Evolutionary conservation across 2,888 invertebrate genomes (phyloP).

Genomic region (Lacanobia oleracea): DNA sequence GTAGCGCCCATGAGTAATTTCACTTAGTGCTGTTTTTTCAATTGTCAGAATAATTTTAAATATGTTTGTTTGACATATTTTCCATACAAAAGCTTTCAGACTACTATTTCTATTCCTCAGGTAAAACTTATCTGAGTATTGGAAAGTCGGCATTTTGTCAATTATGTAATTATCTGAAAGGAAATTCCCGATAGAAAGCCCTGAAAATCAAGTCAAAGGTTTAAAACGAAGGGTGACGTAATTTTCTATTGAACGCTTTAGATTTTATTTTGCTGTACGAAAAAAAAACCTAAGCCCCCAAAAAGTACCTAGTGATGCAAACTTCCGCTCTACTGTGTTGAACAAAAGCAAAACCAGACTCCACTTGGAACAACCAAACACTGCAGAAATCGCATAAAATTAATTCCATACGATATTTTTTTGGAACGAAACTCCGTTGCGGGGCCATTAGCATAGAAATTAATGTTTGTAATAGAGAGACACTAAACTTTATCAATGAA

Average conservation of each 20-base stretch:
- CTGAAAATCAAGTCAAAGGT: background rate
- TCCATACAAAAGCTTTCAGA: too few species aligned
- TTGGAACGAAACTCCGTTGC: conserved; percentile 28
- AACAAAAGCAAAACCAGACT: conserved; percentile 1
- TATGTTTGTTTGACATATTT: too few species aligned
- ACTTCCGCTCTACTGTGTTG: background rate
- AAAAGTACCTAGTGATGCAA: accelerated
- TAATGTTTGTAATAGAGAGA: conserved; percentile 52
- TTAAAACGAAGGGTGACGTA: background rate
- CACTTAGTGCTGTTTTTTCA: too few species aligned
- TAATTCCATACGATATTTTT: conserved; percentile 28
- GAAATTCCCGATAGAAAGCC: background rate
- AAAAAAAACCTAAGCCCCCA: background rate
- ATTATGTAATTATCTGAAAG: background rate
- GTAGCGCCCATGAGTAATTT: too few species aligned
- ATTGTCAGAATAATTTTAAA: too few species aligned
- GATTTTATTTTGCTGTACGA: background rate
- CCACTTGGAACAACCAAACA: background rate
- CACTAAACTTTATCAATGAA: conserved; percentile 48
- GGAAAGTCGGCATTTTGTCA: too few species aligned
- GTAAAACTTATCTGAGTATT: too few species aligned
- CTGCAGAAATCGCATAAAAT: conserved; percentile 22
- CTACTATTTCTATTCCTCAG: too few species aligned
- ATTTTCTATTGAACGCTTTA: background rate
- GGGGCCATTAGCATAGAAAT: conserved; percentile 50